Evolutionary conservation across 1,140 invertebrate genomes (phyloP).

Genomic region (Musca vetustissima): DNA sequence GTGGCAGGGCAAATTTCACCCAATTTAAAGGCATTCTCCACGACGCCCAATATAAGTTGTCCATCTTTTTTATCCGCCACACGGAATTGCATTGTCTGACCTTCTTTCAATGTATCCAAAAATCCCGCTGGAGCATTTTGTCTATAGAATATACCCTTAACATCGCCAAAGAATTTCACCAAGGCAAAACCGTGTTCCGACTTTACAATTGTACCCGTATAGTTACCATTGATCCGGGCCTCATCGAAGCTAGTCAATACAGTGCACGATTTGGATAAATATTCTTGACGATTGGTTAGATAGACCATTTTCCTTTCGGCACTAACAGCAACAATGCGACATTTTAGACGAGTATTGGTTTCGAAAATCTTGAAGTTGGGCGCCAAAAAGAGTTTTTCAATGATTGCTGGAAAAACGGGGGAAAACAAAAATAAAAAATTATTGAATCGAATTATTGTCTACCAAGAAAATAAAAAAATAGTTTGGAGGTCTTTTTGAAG

Average conservation of each 20-base stretch:
- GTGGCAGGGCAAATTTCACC: constrained; percentile 49
- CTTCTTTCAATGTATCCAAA: constrained; percentile 60
- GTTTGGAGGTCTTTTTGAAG: too few relatives aligned
- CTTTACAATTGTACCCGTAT: constrained; percentile 61
- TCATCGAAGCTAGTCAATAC: constrained; percentile 57
- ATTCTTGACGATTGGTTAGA: constrained; percentile 59
- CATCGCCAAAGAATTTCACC: constrained; percentile 63
- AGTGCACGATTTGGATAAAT: constrained; percentile 59
- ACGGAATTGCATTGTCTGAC: constrained; percentile 59
- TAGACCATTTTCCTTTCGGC: constrained; percentile 51
- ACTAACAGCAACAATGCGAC: constrained; percentile 59
- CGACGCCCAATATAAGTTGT: constrained; percentile 39
- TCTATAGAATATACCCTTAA: constrained; percentile 62
- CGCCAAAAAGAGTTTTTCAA: constrained; percentile 43
- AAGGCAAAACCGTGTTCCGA: constrained; percentile 57
- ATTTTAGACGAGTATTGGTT: constrained; percentile 37
- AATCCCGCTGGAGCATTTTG: constrained; percentile 54
- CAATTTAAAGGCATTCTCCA: constrained; percentile 44
- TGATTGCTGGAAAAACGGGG: constrained; percentile 41
- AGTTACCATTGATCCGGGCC: constrained; percentile 58
- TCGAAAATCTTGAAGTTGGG: constrained; percentile 35
- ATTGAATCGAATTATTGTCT: not conserved
- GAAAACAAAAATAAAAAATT: constrained; percentile 20
- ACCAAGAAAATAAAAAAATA: too few relatives aligned
- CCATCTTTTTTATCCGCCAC: constrained; percentile 36